Evolutionary conservation across 2,797 vertebrate genomes (phyloP).

Genomic region (Trematomus bernacchii): DNA sequence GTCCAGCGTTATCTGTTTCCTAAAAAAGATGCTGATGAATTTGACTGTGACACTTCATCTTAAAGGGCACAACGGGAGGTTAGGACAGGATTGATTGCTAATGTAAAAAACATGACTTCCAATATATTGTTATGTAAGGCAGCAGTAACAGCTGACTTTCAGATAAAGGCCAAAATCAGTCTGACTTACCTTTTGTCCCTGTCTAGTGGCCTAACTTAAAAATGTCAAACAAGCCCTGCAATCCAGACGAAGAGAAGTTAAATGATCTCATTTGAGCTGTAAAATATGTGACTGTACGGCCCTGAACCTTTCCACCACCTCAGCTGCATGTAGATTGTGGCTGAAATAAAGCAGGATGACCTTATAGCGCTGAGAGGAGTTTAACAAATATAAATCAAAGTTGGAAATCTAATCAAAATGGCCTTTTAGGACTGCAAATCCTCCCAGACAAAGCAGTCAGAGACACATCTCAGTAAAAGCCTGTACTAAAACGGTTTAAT

Average conservation of each 20-base stretch:
- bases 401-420: not conserved
- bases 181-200: conserved; percentile 19
- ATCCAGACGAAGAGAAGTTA: not conserved
- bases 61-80: not conserved
- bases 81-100: not conserved
- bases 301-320: not conserved
- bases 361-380: not conserved
- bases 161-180: not conserved
- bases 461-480: not conserved
- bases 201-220: not conserved
- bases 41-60: not conserved
- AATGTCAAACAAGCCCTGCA: conserved; percentile 19
- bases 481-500: not conserved
- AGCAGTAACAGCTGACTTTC: not conserved
- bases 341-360: conserved; percentile 22
- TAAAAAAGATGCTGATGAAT: not conserved
- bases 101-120: not conserved
- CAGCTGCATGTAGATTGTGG: not conserved
- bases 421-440: accelerated
- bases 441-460: not conserved
- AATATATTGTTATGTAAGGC: not conserved
- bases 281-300: conserved; percentile 3
- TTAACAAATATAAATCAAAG: conserved; percentile 9
- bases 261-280: conserved; percentile 16
- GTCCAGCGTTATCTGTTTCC: not conserved